phyloP scores from a whole-genome alignment of 2,113 vertebrate species.

The Pandion haliaetus region DNA sequence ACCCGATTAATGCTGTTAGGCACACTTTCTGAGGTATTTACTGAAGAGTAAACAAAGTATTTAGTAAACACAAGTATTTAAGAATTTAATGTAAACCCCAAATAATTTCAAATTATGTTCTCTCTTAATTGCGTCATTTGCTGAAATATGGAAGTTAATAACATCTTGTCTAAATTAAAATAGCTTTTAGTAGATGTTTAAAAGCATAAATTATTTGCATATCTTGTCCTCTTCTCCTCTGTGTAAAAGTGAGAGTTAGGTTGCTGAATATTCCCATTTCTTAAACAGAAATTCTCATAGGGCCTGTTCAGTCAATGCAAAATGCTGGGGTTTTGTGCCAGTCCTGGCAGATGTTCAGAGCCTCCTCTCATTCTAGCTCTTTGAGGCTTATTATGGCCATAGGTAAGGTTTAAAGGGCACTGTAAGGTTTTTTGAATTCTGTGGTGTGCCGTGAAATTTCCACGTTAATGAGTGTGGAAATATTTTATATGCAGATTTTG shows the following conservation, averaged over 20 bases:
- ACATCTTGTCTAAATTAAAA: background rate
- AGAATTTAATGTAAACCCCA: background rate
- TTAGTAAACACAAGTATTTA: background rate
- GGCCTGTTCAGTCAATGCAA: background rate
- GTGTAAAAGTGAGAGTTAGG: background rate
- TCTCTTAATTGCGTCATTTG: background rate
- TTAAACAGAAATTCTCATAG: background rate
- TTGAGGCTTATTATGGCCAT: background rate
- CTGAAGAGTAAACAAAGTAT: background rate
- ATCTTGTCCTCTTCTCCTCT: background rate
- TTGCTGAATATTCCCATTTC: background rate
- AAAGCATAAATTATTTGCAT: fast-evolving
- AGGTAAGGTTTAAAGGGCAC: background rate
- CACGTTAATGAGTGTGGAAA: background rate
- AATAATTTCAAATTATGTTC: background rate
- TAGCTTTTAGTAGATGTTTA: background rate
- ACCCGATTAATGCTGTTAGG: background rate
- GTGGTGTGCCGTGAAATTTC: background rate
- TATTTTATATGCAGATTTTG: background rate
- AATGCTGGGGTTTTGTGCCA: background rate
- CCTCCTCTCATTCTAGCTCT: background rate
- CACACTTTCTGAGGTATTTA: background rate
- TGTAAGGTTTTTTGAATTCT: background rate
- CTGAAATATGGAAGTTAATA: background rate
- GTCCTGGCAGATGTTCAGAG: background rate